Evolutionary conservation across 30 jellyfish, hydroid and myxozoan genomes (phyloP).

Genomic region (Aurelia aurita complex sp. Pacific): DNA sequence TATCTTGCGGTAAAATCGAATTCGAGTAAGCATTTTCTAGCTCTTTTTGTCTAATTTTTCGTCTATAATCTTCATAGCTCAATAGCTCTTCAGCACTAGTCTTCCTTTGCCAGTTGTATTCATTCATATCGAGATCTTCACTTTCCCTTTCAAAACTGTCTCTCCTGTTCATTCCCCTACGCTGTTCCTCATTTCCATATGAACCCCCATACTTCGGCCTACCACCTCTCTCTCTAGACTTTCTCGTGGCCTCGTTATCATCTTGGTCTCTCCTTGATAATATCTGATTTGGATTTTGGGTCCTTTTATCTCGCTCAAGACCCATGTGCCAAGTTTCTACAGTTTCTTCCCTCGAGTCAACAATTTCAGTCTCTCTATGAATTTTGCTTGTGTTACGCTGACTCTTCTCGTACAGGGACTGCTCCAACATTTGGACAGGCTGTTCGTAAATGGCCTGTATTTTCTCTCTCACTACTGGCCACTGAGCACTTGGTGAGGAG

Average conservation of each 20-base stretch:
- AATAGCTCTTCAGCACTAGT: slow-evolving; percentile 39
- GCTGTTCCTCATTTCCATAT: background rate
- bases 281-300: background rate
- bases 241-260: background rate
- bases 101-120: slow-evolving; percentile 44
- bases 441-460: slow-evolving; percentile 45
- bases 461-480: slow-evolving; percentile 72
- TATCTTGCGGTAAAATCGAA: background rate
- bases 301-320: background rate
- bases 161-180: background rate
- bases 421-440: slow-evolving; percentile 57
- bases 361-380: background rate
- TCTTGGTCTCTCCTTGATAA: background rate
- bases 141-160: background rate
- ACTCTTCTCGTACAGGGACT: slow-evolving; percentile 15
- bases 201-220: background rate
- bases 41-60: slow-evolving; percentile 45
- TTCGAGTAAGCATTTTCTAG: slow-evolving; percentile 17
- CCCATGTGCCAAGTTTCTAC: too few relatives aligned
- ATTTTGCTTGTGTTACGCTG: background rate
- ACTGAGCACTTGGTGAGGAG: slow-evolving; percentile 33
- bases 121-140: slow-evolving; percentile 3
- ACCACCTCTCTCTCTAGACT: background rate
- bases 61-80: slow-evolving; percentile 46
- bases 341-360: background rate